Base-by-base conservation (phyloP, 2,113 vertebrate species). In the Tiliqua scincoides region DNA sequence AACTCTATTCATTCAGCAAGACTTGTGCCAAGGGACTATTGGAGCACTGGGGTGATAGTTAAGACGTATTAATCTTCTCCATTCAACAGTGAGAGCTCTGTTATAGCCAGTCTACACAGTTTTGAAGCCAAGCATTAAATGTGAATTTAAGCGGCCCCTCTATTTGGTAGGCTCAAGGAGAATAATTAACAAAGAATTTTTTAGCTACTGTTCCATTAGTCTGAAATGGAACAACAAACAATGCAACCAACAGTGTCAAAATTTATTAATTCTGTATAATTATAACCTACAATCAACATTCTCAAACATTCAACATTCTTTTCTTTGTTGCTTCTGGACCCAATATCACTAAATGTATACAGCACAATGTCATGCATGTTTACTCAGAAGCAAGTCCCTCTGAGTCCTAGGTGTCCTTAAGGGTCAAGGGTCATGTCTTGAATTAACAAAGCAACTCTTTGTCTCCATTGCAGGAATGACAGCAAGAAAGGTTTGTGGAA, bases 21-120 rank as follows among this genome's bases (percentile, higher is more conserved):
- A 81, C 68, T 54, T 86, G 68, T 65, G 23, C 77, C 59, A 48
- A 86, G 68, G 78, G 59, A 86, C 30, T 43, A 52, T 73, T 80
- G 80, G 30, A 74, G 37, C 15, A 86, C 5, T 35, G 68, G 78
- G 59, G 57, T 63, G 59, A 40, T n/a, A 2, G 11, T 14, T 14
- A 57, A 37, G 15, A 59, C 40, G 61, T 67, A 88, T 79, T 8
- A 21, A 25, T n/a, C 0, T 3, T 0, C 0, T 3, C 30, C 10
- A 54, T 12, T 15, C 0, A 63, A 2, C 43, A 83, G 3, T 23
- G 63, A 12, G 3, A 30, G 52, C n/a, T 40, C 35, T 0, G 1
- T 1, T 62, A 59, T 75, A 63, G 5, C 17, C 72, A 18, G n/a
- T 52, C 67, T 48, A 1, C n/a, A 1, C 7, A 25, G 62, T 61